Base-by-base conservation (phyloP, 2,888 invertebrate genomes). In the Myopa tessellatipennis region DNA sequence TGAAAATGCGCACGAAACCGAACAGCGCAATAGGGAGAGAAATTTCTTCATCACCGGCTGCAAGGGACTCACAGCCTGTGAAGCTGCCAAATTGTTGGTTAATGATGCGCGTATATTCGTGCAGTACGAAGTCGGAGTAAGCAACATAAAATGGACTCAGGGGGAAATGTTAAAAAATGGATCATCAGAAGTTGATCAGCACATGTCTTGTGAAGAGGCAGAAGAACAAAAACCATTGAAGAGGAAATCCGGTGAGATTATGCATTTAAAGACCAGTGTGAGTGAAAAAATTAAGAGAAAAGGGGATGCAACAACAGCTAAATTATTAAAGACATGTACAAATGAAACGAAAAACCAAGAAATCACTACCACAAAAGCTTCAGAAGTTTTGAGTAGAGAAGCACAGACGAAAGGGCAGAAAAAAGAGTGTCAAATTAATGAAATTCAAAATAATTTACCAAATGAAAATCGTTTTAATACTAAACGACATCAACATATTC, bases 61-160 rank as follows among this genome's bases (percentile, higher is more conserved):
- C 86, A 92, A 94, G 83, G 96, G 95, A 52, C 88, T 97, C 82
- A 95, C 96, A 1, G 94, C 95, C 75, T 91, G 90, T 76, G 94
- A 97, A 89, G 97, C 97, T 6, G 96, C 98, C 4, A 89, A 91
- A 79, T 90, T 95, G 81, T 90, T 98, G 34, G 93, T 97, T 34
- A 85, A 90, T 26, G 96, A 96, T 89, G 97, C 98, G 40, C 92
- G 96, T 85, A 91, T 91, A 65, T 89, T 91, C 89, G 89, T 94
- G 50, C 91, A 94, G 88, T 91, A 92, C 83, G 95, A 96, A 90
- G 92, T 96, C 81, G 95, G 95, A 4, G 91, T 94, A 6, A 90
- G 90, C 34, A 92, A 92, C 82, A 93, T 95, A 40, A 92, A 93
- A 82, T 95, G 95, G 95, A 90, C 83, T 26, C 81, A 82, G 65